phyloP scores from a whole-genome alignment of 2,797 vertebrate species.

The Natrix natrix region DNA sequence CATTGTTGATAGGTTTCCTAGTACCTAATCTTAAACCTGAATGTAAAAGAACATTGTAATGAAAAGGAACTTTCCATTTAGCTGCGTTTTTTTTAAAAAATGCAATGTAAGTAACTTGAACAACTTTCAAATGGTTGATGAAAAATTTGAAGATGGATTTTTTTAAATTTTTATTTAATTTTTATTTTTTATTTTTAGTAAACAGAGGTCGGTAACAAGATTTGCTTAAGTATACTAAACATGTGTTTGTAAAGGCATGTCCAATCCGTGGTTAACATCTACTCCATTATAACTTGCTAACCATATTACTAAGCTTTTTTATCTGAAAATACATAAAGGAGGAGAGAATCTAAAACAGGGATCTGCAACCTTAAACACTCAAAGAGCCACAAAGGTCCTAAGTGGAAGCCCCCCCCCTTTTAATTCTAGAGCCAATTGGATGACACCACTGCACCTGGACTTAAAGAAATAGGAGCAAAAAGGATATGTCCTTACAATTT shows the following conservation, averaged over 20 bases:
- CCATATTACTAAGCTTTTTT: not conserved
- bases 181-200: not conserved
- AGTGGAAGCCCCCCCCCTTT: too few relatives aligned
- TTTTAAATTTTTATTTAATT: too few relatives aligned
- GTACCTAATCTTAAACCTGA: not conserved
- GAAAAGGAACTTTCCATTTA: not conserved
- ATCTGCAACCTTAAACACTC: too few relatives aligned
- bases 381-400: too few relatives aligned
- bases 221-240: not conserved
- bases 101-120: not conserved
- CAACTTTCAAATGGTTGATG: not conserved
- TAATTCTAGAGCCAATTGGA: too few relatives aligned
- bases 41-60: not conserved
- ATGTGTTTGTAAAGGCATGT: not conserved
- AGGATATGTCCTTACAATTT: not conserved
- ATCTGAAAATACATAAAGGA: not conserved
- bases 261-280: not conserved
- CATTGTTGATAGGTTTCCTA: not conserved
- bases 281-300: not conserved
- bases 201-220: not conserved
- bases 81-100: not conserved
- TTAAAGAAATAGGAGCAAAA: not conserved
- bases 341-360: too few relatives aligned
- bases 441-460: not conserved
- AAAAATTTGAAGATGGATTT: not conserved